phyloP scores from a whole-genome alignment of 2,113 vertebrate species.

The Rhodinocichla rosea region DNA sequence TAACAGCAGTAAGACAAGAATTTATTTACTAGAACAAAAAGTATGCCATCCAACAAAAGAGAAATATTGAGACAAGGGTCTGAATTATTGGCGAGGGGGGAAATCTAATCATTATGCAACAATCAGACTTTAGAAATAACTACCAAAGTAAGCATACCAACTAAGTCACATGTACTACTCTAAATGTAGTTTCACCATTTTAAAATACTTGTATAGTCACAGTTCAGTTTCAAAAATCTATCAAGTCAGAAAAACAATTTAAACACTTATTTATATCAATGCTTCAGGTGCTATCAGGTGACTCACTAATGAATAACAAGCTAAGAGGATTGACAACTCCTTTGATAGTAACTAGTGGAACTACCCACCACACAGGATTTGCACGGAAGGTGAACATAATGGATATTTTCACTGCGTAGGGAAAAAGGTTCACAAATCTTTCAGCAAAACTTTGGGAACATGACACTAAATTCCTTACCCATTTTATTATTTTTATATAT shows the following conservation, averaged over 20 bases:
- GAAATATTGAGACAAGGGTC: not conserved
- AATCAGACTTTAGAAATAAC: not conserved
- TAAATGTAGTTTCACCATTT: not conserved
- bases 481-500: not conserved
- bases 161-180: not conserved
- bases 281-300: not conserved
- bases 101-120: not conserved
- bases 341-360: not conserved
- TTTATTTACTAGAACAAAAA: not conserved
- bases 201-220: not conserved
- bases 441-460: not conserved
- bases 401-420: not conserved
- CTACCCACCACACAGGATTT: not conserved
- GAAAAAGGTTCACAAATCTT: not conserved
- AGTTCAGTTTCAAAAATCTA: not conserved
- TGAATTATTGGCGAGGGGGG: fast-evolving
- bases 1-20: not conserved
- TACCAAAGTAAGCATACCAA: not conserved
- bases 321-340: not conserved
- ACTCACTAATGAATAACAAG: not conserved
- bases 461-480: not conserved
- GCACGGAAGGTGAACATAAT: not conserved
- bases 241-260: not conserved
- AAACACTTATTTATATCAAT: not conserved
- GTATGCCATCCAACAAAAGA: not conserved